phyloP scores from a whole-genome alignment of 2,888 invertebrate species.

The Drosophila kambysellisi region DNA sequence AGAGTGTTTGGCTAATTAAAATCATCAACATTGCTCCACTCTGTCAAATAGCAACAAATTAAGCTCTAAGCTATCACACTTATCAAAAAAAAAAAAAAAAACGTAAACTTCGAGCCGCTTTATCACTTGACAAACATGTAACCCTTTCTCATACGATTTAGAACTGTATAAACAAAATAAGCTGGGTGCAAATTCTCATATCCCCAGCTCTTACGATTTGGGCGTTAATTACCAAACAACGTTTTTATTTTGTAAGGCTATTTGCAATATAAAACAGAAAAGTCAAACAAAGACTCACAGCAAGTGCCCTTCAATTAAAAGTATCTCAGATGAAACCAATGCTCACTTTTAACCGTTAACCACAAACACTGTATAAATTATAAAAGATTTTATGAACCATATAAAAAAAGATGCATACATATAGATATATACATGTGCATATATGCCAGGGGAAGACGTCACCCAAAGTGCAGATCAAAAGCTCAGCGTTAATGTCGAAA shows the following conservation, averaged over 20 bases:
- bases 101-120: background rate
- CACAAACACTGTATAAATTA: constrained; percentile 31
- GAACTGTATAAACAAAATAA: background rate
- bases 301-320: background rate
- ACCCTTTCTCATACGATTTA: background rate
- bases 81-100: background rate
- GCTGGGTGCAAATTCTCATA: background rate
- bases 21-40: background rate
- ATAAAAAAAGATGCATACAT: background rate
- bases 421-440: background rate
- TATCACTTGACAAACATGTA: background rate
- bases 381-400: background rate
- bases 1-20: background rate
- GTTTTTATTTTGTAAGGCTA: background rate
- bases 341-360: constrained; percentile 18
- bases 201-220: background rate
- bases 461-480: constrained; percentile 40
- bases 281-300: background rate
- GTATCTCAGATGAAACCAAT: background rate
- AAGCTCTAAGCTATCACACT: background rate
- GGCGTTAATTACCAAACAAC: background rate
- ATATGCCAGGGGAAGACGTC: background rate
- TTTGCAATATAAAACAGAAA: background rate
- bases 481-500: constrained; percentile 17
- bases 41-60: background rate